Evolutionary conservation across 1,140 invertebrate species (phyloP), one percentile per base, ranked within the genome.

Genomic region (Drosophila gunungcola): DNA sequence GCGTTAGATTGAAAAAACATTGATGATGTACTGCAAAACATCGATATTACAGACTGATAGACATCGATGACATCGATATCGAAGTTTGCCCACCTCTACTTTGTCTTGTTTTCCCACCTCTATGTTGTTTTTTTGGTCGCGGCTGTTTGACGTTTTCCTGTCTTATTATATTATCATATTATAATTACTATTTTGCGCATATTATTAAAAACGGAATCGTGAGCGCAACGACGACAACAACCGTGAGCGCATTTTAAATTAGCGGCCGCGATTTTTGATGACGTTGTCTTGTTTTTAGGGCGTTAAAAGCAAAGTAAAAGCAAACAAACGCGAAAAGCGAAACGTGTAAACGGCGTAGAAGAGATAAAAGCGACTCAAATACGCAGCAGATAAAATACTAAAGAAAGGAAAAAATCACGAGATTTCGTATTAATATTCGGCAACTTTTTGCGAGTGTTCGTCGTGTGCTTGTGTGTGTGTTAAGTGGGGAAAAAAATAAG

Each of bases 321-420:
- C 78, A 85, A 80, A 84, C 78, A 74, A 63, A 63, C 69, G 60
- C 53, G 41, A 38, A 85, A 77, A 72, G 43, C 73, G 63, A 61
- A 78, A 63, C 69, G 75, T 55, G 67, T 58, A 49, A 68, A 52
- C 56, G 64, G 38, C 72, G 72, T 74, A 63, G 51, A 73, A 73
- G 49, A 69, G 67, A 70, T 70, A 78, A 82, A 75, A 39, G 48
- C 48, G 11, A 39, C 36, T 75, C n/a, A 75, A 73, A 75, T 75
- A 75, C 73, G 73, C 73, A 75, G 73, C 73, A 73, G 63, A 58
- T 70, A 70, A 43, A 85, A 46, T 64, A 80, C 29, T 61, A 80
- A 68, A 12, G 45, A 7, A 25, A 79, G 29, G 55, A 57, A 29
- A 48, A 49, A 54, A 65, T 68, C 65, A 53, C 36, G n/a, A 53